phyloP scores from a whole-genome alignment of 2,113 vertebrate genomes.

The Microcebus murinus region DNA sequence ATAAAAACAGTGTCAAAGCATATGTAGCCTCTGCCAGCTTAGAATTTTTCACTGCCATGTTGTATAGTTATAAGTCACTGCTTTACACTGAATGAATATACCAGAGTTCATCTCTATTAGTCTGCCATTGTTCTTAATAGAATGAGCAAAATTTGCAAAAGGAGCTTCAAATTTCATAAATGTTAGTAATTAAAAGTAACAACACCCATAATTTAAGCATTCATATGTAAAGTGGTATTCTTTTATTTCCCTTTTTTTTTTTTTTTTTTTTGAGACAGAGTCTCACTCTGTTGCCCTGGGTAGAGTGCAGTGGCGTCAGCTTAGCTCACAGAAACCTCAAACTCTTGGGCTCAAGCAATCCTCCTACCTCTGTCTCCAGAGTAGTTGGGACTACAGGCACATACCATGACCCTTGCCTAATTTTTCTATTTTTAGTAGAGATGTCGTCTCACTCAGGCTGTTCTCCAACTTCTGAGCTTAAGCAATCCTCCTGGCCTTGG shows the following conservation, averaged over 20 bases:
- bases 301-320: too few species aligned
- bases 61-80: not conserved
- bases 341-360: too few species aligned
- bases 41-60: not conserved
- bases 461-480: too few species aligned
- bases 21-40: not conserved
- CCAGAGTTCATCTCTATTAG: not conserved
- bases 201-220: not conserved
- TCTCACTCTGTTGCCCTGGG: too few species aligned
- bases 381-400: too few species aligned
- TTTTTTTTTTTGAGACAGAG: too few species aligned
- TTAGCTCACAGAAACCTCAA: too few species aligned
- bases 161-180: conserved; percentile 12
- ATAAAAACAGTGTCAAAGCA: not conserved
- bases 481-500: too few species aligned
- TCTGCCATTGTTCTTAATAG: not conserved
- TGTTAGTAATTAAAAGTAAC: conserved; percentile 24
- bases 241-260: not conserved
- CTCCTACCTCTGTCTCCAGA: too few species aligned
- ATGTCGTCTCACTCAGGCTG: too few species aligned
- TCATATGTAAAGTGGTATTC: not conserved
- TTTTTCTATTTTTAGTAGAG: too few species aligned
- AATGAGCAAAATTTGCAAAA: conserved; percentile 32
- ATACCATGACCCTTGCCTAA: too few species aligned
- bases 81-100: not conserved